Base-by-base conservation (phyloP, 1,140 invertebrate species). In the Palaemon carinicauda region DNA sequence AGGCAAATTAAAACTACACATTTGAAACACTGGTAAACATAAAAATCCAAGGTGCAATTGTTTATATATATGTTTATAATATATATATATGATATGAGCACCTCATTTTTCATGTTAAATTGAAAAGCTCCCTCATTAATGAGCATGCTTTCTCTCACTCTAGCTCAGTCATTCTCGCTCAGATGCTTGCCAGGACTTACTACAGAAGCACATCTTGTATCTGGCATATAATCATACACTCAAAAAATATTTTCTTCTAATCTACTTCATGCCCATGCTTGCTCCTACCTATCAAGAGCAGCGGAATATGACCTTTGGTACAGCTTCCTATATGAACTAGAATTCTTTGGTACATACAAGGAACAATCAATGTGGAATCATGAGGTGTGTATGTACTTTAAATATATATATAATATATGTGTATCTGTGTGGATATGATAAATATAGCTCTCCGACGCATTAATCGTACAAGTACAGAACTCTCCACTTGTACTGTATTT, bases 1-100 rank as follows among this genome's bases (percentile, higher is more conserved):
- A 82, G 50, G 80, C 80, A 82, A 82, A 82, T 82, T 82, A 82
- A 82, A 82, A 82, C 80, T 82, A 82, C 53, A 73, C 60, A 73
- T 73, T 82, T 73, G 65, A 82, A 82, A 73, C 80, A 73, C 60
- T 71, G 80, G 51, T 73, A 82, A 82, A 82, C 80, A 73, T 82
- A 82, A 82, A 82, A 73, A 82, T 53, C 74, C 80, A 71, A 53
- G 80, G 80, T 82, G 80, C 80, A 82, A 52, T 51, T 74, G 80
- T 74, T 52, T 74, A 82, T 82, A 82, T 54, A 51, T 41, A 41
- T 41, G 41, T 41, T 41, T 41, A 41, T 41, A 41, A 41, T 41
- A 41, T 41, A 41, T 41, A 41, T 41, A 52, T 41, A 73, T 73
- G 41, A 29, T 19, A 82, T 82, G 60, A 82, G 80, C 80, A 82